Evolutionary conservation across 64 coral and sea anemone species (phyloP).

Genomic region (Orbicella faveolata): DNA sequence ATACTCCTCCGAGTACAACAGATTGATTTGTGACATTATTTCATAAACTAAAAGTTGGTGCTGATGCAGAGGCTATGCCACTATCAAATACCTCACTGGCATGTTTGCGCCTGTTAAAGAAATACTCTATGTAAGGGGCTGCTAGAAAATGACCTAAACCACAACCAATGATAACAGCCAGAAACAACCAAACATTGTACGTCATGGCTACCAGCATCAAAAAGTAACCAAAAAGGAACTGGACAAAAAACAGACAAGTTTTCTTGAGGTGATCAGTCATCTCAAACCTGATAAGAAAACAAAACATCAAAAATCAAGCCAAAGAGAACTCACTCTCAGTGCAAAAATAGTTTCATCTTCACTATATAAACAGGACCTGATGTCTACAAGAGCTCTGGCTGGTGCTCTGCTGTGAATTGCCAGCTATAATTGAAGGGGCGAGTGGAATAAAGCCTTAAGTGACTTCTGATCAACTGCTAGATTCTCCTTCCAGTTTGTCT

Average conservation of each 20-base stretch:
- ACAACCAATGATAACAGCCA: constrained; percentile 62
- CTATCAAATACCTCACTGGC: not conserved
- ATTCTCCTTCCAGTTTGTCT: too few relatives aligned
- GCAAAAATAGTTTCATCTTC: too few relatives aligned
- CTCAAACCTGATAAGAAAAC: not conserved
- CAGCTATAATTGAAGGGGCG: too few relatives aligned
- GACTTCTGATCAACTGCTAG: too few relatives aligned
- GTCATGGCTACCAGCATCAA: constrained; percentile 86
- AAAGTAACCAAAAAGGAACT: constrained; percentile 54
- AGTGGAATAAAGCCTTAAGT: too few relatives aligned
- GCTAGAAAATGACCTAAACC: constrained; percentile 53
- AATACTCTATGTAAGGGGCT: constrained; percentile 26
- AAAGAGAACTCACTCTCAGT: too few relatives aligned
- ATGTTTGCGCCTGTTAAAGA: not conserved
- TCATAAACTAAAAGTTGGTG: not conserved
- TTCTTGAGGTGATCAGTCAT: not conserved
- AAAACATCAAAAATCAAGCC: too few relatives aligned
- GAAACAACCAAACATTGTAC: constrained; percentile 81
- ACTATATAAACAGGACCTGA: too few relatives aligned
- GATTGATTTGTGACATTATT: not conserved
- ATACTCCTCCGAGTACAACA: not conserved
- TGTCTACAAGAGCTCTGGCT: too few relatives aligned
- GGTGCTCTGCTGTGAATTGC: too few relatives aligned
- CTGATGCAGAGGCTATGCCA: not conserved
- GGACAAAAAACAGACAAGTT: constrained; percentile 38